These are phyloP conservation scores for Grapholita molesta DNA, from an alignment of 1,140 invertebrate species.

Conservation along the genomic window DNA sequence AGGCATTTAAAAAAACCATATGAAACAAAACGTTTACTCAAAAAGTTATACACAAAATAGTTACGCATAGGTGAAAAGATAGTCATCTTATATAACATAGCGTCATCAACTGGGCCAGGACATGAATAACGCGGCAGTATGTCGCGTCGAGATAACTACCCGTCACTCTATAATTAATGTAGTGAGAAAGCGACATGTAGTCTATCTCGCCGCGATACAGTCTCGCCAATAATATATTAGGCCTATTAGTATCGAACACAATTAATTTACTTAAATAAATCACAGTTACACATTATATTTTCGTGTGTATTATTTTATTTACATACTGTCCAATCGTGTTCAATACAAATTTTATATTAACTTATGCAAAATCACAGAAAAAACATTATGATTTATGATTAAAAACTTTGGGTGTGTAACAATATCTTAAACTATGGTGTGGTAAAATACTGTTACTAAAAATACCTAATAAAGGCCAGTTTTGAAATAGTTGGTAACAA, in stretches of 20 bases:
- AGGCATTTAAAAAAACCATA: too few species aligned
- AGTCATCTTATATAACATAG: neutral
- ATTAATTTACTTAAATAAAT: too few species aligned
- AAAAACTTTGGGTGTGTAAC: neutral
- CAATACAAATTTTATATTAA: neutral
- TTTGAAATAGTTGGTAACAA: too few species aligned
- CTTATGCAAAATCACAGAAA: neutral
- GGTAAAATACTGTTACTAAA: too few species aligned
- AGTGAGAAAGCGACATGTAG: too few species aligned
- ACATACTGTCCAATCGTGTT: neutral
- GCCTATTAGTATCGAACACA: neutral
- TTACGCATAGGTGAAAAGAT: neutral
- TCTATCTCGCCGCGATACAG: neutral
- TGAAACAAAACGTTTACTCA: neutral
- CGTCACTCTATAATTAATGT: too few species aligned
- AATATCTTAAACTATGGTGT: neutral
- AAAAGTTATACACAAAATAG: neutral
- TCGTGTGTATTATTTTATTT: neutral
- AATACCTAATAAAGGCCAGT: too few species aligned
- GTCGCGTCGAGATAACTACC: too few species aligned
- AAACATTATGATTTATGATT: neutral
- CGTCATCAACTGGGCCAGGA: neutral
- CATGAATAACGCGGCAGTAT: too few species aligned
- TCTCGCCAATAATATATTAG: neutral
- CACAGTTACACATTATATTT: too few species aligned